These are phyloP conservation scores for Pantherophis alleghaniensis DNA, from an alignment of 2,797 vertebrate genomes.

Conservation along the genomic window DNA sequence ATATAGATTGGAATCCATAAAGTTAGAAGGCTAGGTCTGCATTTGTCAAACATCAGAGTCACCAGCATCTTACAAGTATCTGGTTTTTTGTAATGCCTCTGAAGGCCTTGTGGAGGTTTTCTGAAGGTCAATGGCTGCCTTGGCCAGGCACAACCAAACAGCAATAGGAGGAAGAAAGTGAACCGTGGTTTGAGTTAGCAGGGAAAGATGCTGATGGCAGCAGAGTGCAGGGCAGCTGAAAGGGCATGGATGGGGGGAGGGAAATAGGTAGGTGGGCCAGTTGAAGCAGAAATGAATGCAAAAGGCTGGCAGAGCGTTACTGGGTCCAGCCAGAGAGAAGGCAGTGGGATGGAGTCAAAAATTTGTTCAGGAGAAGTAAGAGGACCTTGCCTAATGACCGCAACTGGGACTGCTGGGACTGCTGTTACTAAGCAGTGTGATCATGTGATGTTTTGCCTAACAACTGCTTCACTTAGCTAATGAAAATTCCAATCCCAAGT, in stretches of 20 bases:
- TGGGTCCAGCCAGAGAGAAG: background rate
- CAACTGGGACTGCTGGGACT: background rate
- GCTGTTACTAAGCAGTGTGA: background rate
- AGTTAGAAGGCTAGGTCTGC: background rate
- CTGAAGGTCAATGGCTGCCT: background rate
- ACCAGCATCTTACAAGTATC: background rate
- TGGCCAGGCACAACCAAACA: background rate
- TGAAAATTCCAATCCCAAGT: background rate
- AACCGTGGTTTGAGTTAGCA: background rate
- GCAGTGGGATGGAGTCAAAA: background rate
- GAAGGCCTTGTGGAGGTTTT: background rate
- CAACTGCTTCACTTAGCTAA: background rate
- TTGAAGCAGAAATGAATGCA: background rate
- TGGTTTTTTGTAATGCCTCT: background rate
- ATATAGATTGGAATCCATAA: background rate
- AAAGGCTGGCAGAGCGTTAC: background rate
- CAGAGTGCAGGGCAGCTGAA: background rate
- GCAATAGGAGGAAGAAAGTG: background rate
- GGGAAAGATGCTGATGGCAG: background rate
- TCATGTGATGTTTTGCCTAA: background rate
- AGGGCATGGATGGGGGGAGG: background rate
- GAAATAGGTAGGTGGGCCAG: background rate
- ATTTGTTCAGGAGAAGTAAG: background rate
- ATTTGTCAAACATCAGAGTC: background rate
- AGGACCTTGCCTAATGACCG: background rate